These are phyloP conservation scores for Euzophera pinguis DNA, from an alignment of 2,888 invertebrate species.

Conservation along the genomic window DNA sequence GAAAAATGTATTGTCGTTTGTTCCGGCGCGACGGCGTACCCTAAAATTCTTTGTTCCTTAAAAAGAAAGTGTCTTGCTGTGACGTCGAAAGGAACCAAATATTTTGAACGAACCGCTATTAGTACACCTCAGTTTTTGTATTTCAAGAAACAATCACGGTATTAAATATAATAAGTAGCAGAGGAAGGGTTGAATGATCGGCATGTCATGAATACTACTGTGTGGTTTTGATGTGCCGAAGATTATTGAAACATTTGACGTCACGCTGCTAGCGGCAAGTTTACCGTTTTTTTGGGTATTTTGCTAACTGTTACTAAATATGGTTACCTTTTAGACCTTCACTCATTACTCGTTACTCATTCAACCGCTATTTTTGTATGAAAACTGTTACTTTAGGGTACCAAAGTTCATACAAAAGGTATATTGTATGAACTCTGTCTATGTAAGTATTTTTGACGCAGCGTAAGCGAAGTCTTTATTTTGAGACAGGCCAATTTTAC, in stretches of 20 bases:
- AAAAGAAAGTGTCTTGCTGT: conserved; percentile 41
- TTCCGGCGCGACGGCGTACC: too few species aligned
- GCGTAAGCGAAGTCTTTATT: too few species aligned
- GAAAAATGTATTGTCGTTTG: too few species aligned
- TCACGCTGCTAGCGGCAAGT: background rate
- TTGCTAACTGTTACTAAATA: background rate
- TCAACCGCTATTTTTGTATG: too few species aligned
- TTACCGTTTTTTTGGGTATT: background rate
- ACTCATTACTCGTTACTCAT: too few species aligned
- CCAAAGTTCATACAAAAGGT: too few species aligned
- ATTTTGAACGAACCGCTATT: conserved; percentile 39
- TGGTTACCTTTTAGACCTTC: too few species aligned
- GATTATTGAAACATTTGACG: conserved; percentile 16
- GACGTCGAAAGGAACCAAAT: conserved; percentile 46
- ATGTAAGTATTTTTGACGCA: too few species aligned
- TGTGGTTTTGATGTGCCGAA: conserved; percentile 25
- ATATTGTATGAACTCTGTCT: too few species aligned
- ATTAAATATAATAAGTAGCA: background rate
- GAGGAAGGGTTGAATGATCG: conserved; percentile 36
- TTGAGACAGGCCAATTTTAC: too few species aligned
- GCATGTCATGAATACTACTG: conserved; percentile 32
- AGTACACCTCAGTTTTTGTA: conserved; percentile 37
- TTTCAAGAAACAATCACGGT: conserved; percentile 43
- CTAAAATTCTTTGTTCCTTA: background rate
- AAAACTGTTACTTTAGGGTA: too few species aligned